Evolutionary conservation across 2,888 invertebrate species (phyloP), one percentile per base, ranked within the genome.

Genomic region (Drosophila paranaensis): DNA sequence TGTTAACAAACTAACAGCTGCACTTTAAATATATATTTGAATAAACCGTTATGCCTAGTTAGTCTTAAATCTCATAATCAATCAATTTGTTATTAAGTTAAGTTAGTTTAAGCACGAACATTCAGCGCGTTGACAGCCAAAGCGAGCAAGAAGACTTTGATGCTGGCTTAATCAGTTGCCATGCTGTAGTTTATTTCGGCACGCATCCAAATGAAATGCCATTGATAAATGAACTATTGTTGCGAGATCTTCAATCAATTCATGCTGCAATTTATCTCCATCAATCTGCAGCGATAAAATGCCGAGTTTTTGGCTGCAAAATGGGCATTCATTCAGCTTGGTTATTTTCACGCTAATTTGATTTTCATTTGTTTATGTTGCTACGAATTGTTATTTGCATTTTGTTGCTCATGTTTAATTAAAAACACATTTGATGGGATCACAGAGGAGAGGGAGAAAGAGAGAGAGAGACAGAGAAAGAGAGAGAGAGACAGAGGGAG

Each of bases 321-420:
- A 55, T 58, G 30, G 53, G 6, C 60, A 58, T 64, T 42, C 60
- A 58, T 64, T 42, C 43, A 46, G 42, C 33, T 71, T 57, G 46
- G 25, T 45, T 55, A 40, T 60, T 60, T 69, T 39, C 48, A 56
- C 74, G 74, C 69, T 84, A 84, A 82, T 88, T 81, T 79, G 79
- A 73, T 74, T 88, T 81, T 74, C 77, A 82, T 82, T 79, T 88
- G 85, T 72, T 84, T 88, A 82, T 74, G 55, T 73, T 79, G 63
- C 61, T 46, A 35, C 71, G 76, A 73, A 84, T 81, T 81, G 81
- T 78, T 81, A 73, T 84, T 71, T 70, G 58, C 55, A 67, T 73
- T 84, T 76, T 79, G 81, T 81, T 79, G 68, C 69, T 71, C 58
- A 79, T 85, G 77, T 88, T 83, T 83, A 85, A 83, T 83, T 85